These are phyloP conservation scores for Trematocara stigmaticum DNA, from an alignment of 2,113 vertebrate genomes.

Conservation along the genomic window DNA sequence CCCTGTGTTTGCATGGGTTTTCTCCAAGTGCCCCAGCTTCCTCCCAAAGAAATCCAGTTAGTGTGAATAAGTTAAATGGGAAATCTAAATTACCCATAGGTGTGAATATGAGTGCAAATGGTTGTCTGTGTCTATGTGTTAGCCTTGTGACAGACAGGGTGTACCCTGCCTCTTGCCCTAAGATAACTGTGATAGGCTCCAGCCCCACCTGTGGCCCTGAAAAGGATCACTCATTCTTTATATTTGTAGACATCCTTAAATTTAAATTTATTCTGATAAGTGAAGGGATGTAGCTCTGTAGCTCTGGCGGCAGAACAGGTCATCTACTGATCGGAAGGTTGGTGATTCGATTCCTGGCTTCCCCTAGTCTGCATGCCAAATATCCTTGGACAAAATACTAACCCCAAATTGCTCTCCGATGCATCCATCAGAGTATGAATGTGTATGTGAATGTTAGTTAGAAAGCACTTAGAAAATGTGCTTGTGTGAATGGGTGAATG, in stretches of 20 bases:
- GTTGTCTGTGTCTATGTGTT: background rate
- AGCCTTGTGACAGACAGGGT: background rate
- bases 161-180: background rate
- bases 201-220: background rate
- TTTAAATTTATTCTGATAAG: background rate
- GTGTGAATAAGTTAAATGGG: background rate
- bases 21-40: background rate
- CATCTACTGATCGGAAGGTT: fast-evolving
- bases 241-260: background rate
- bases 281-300: background rate
- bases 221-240: background rate
- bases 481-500: background rate
- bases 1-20: background rate
- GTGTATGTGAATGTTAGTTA: background rate
- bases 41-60: background rate
- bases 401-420: background rate
- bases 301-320: background rate
- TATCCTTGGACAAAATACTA: background rate
- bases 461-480: background rate
- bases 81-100: background rate
- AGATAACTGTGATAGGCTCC: background rate
- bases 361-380: background rate
- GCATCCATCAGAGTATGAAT: background rate
- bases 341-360: background rate
- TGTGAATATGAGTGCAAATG: background rate